Base-by-base conservation (phyloP, 2,888 invertebrate species). In the Eumacrocentrus americanus region DNA sequence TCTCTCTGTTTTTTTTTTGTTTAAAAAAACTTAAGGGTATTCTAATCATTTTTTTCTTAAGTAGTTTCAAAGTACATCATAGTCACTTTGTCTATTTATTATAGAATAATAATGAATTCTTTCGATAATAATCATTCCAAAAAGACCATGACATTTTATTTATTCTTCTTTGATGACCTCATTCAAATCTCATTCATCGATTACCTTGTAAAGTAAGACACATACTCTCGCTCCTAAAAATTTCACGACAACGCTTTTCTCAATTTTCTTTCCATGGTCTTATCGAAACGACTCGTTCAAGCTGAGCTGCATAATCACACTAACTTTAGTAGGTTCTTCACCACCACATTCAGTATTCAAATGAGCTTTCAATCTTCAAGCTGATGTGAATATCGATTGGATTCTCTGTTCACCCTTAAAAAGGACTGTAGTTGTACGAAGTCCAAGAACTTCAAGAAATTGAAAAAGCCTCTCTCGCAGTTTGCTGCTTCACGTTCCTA, bases 241-340 rank as follows among this genome's bases (percentile, higher is more conserved):
- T 48, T 50, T 11, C 5, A 23, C 51, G 12, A 42, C 35, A 34
- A 25, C 25, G 37, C 25, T 55, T 47, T 29, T 29, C 29, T 29
- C 29, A 29, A 29, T 29, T 29, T 29, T 42, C 11, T 14, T 25
- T 34, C 51, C 46, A 9, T 42, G 40, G 52, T 54, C 42, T 35
- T 25, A 38, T 44, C 44, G 35, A 29, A 29, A 29, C 29, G 29
- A 9, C 9, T 4, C 9, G 29, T 9, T 29, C 29, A 9, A 29
- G 29, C 52, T 29, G 55, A 60, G 55, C 40, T 55, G 57, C 47
- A 37, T 42, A 63, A 62, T 44, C 51, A 22, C 29, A 57, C 53
- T 40, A 50, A 50, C 38, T 37, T 50, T 23, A 25, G 11, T 20
- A 16, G 16, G 16, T 11, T 47, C 23, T 47, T 25, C 47, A 25